Conservation (phyloP, 1,140 invertebrate species). For the Saccostrea glomerata region DNA sequence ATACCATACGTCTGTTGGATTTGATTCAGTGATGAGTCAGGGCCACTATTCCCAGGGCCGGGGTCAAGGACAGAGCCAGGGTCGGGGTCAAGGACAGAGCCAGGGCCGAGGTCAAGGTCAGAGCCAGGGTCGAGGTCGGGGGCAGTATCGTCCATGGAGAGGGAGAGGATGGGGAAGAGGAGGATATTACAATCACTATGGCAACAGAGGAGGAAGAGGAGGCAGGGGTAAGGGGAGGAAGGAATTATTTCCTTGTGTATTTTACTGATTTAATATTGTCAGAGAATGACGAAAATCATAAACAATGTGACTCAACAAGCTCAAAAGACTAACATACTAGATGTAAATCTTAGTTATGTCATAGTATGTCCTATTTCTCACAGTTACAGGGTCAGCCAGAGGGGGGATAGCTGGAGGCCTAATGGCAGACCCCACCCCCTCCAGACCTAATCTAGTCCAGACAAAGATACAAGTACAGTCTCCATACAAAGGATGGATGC, state of each 20-base stretch:
- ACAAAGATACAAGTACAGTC: slow-evolving; percentile 70
- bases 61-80: slow-evolving; percentile 4
- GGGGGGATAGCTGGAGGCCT: slow-evolving; percentile 43
- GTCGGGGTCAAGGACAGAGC: background rate
- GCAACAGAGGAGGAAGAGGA: slow-evolving; percentile 56
- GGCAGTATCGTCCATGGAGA: slow-evolving; percentile 61
- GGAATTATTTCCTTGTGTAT: no score
- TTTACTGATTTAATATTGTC: no score
- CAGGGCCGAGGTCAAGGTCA: slow-evolving; percentile 37
- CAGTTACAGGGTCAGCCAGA: background rate
- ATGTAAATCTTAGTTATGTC: no score
- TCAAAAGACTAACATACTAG: no score
- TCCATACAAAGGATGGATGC: slow-evolving; percentile 84
- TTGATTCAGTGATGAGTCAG: slow-evolving; percentile 58
- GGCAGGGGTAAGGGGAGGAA: no score
- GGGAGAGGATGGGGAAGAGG: slow-evolving; percentile 64
- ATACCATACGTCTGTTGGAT: no score
- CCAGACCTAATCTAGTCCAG: slow-evolving; percentile 64
- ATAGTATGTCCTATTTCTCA: no score
- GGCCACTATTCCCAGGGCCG: slow-evolving; percentile 43
- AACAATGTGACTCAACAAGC: no score
- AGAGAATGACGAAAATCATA: no score
- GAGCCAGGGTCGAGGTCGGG: slow-evolving; percentile 51
- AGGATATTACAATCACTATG: slow-evolving; percentile 67
- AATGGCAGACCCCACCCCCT: slow-evolving; percentile 65